Evolutionary conservation across 2,888 invertebrate species (phyloP).

Genomic region (Hofmannophila pseudospretella): DNA sequence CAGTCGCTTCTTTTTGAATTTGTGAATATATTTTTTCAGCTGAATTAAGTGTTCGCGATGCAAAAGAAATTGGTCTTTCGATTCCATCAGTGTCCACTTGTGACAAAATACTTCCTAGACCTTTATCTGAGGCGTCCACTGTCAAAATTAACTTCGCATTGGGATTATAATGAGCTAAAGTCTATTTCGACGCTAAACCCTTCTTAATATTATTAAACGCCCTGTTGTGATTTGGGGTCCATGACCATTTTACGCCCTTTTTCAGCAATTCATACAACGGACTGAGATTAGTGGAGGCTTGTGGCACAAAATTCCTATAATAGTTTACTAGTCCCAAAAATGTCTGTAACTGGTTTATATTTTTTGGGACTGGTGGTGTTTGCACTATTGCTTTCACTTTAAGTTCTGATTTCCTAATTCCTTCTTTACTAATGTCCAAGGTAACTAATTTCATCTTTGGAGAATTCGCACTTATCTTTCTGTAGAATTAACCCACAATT

Average conservation of each 20-base stretch:
- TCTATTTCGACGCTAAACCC: slow-evolving; percentile 5
- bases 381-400: slow-evolving; percentile 15
- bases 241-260: no score
- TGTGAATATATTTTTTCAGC: no score
- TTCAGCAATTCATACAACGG: neutral
- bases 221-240: neutral
- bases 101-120: no score
- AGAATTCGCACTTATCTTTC: slow-evolving; percentile 15
- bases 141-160: slow-evolving; percentile 17
- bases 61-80: no score
- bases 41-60: no score
- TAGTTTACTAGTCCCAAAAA: slow-evolving; percentile 19
- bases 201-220: neutral
- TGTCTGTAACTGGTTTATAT: slow-evolving; percentile 14
- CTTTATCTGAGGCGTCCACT: slow-evolving; percentile 23
- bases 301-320: no score
- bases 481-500: slow-evolving; percentile 14
- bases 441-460: slow-evolving; percentile 16
- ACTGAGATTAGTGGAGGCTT: slow-evolving; percentile 13
- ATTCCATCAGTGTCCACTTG: no score
- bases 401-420: slow-evolving; percentile 14
- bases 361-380: slow-evolving; percentile 3
- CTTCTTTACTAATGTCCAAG: slow-evolving; percentile 16
- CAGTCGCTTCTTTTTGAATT: no score
- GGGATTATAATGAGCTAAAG: slow-evolving; percentile 14